Evolutionary conservation across 1,140 invertebrate species (phyloP).

Genomic region (Calephelis virginiensis): DNA sequence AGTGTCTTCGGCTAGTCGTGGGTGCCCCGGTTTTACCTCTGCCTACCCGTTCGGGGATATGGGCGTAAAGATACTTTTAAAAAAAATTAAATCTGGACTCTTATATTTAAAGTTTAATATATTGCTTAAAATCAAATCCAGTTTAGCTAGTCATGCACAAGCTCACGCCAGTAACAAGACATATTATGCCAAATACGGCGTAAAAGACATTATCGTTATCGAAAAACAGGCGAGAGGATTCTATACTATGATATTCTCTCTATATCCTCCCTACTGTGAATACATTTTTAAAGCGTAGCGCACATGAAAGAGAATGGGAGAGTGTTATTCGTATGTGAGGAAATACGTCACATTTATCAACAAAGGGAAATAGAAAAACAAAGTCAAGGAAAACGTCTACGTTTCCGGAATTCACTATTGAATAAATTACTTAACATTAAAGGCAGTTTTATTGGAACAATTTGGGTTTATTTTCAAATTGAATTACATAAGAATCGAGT

Average conservation of each 20-base stretch:
- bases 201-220: too few species aligned
- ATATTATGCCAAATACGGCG: too few species aligned
- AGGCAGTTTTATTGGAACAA: background rate
- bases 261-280: background rate
- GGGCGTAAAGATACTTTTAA: too few species aligned
- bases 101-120: too few species aligned
- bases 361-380: conserved; percentile 17
- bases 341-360: conserved; percentile 16
- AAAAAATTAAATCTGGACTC: too few species aligned
- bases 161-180: too few species aligned
- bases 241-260: background rate
- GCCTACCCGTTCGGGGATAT: too few species aligned
- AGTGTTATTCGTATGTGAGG: conserved; percentile 12
- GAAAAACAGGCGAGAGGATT: background rate
- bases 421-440: conserved; percentile 13
- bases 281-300: conserved; percentile 15
- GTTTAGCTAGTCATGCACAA: too few species aligned
- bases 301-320: conserved; percentile 8
- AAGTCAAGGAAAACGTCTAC: conserved; percentile 11
- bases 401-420: conserved; percentile 7
- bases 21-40: too few species aligned
- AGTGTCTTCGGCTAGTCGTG: too few species aligned
- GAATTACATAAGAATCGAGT: background rate
- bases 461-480: background rate
- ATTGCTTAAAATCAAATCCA: too few species aligned